Base-by-base conservation (phyloP, 2,797 vertebrate species). In the Amniataba percoides region DNA sequence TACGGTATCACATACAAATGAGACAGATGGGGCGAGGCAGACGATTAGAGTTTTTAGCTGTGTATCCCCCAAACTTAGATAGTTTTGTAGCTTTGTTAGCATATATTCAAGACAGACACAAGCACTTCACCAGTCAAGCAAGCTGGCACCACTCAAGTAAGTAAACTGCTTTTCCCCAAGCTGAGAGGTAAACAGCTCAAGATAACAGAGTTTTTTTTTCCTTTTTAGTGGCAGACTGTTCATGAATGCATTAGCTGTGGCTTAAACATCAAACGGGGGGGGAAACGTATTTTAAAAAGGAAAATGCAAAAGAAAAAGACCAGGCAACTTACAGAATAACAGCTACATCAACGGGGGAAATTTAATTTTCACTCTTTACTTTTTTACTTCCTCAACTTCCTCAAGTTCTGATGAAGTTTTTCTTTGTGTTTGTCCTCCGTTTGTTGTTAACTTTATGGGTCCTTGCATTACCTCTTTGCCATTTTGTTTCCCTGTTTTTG, bases 171-270 rank as follows among this genome's bases (percentile, higher is more conserved):
- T 81, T 83, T 81, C 71, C 77, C 80, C 70, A 27, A 79, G 77
- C 81, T 52, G 74, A 79, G 83, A 83, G 72, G 84, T 86, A 87
- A 90, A 89, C 84, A 86, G 85, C 78, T 85, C 68, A 4, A 83
- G 78, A 89, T 88, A 84, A 78, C 66, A 77, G 31, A 45, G n/a
- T 62, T 75, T 78, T 71, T 83, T 66, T 49, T 55, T 42, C 57
- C 85, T 83, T 36, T 66, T 56, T n/a, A n/a, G 81, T 72, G 74
- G 64, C 76, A 85, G 82, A 72, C 87, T 87, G 67, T 88, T 90
- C 79, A 83, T 81, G 82, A 91, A 91, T 88, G 78, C 87, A 92
- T 89, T 87, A 89, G 77, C 82, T 77, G 81, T 87, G 83, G 83
- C 76, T 81, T 83, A 45, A 89, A 90, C 88, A 87, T 91, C 85